These are phyloP conservation scores for Aphaenogaster ashmeadi DNA, from an alignment of 1,140 invertebrate genomes.

Conservation along the genomic window DNA sequence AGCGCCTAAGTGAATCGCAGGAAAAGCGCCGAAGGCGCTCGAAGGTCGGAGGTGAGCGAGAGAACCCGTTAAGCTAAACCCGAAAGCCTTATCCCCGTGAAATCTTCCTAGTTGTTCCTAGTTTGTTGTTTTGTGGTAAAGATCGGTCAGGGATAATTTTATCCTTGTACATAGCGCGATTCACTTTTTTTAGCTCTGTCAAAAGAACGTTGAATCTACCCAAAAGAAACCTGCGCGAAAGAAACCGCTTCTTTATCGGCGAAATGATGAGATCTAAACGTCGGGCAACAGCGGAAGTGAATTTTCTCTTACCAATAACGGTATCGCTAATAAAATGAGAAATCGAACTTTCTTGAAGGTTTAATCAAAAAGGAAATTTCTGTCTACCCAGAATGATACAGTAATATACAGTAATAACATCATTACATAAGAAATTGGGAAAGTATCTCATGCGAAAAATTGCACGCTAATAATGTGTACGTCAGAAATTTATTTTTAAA, in stretches of 20 bases:
- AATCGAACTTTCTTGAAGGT: not conserved
- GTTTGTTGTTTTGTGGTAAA: slow-evolving; percentile 21
- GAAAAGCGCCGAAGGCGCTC: slow-evolving; percentile 56
- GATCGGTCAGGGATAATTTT: slow-evolving; percentile 9
- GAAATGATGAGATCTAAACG: not conserved
- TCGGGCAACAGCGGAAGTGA: not conserved
- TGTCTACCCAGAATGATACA: not conserved
- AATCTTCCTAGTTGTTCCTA: not conserved
- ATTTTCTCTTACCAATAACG: slow-evolving; percentile 17
- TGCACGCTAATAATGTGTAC: not conserved
- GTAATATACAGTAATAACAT: not conserved
- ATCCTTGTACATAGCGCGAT: not conserved
- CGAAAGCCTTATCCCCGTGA: slow-evolving; percentile 21
- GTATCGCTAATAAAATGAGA: not conserved
- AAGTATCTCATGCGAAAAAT: not conserved
- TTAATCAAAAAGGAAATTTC: not conserved
- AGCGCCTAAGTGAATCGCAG: slow-evolving; percentile 42
- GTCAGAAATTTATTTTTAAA: not conserved
- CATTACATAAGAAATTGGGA: not conserved
- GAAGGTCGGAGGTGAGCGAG: slow-evolving; percentile 70
- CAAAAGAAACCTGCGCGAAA: not conserved
- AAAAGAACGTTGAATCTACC: not conserved
- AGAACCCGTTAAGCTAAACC: slow-evolving; percentile 66
- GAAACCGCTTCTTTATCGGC: not conserved
- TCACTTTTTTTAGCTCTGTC: not conserved